A percentile compares a stretch with the other conserved stretches of the same genome.
Evolutionary conservation across 2,888 invertebrate genomes (phyloP).

Genomic region (Euplagia quadripunctaria): DNA sequence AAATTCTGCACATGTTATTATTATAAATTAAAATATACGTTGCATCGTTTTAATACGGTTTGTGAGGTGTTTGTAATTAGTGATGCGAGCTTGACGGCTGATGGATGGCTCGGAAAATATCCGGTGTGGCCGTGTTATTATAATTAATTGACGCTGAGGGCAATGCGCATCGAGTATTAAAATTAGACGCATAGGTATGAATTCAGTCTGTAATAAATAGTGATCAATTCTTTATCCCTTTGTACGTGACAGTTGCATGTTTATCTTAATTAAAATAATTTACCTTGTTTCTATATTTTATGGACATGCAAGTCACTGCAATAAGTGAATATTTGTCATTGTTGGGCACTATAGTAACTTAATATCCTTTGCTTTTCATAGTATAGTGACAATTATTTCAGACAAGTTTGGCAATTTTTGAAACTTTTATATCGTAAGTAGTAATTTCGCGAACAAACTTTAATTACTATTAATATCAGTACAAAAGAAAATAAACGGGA

Average conservation of each 20-base stretch:
- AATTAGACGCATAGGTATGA: conserved; percentile 37
- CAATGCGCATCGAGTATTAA: conserved; percentile 44
- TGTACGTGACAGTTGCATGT: conserved; percentile 13
- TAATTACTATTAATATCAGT: conserved; percentile 46
- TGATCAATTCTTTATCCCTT: conserved; percentile 30
- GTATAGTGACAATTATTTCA: not conserved
- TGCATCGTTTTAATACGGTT: conserved; percentile 77
- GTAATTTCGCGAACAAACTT: conserved; percentile 29
- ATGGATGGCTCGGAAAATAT: conserved; percentile 62
- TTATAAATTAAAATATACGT: conserved; percentile 82
- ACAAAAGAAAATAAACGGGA: conserved; percentile 50
- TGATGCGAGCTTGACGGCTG: conserved; percentile 68
- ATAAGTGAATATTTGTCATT: not conserved
- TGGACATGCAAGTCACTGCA: not conserved
- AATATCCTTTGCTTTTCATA: no score
- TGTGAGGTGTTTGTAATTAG: conserved; percentile 78
- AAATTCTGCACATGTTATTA: conserved; percentile 72
- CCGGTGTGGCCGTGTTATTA: conserved; percentile 59
- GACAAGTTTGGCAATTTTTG: not conserved
- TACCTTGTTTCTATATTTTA: not conserved
- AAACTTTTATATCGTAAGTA: not conserved
- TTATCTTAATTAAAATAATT: conserved; percentile 11
- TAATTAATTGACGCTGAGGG: conserved; percentile 52
- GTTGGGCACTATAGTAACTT: not conserved
- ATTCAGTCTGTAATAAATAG: conserved; percentile 33